Evolutionary conservation across 1,140 invertebrate species (phyloP).

Genomic region (Cyclargus thomasi): DNA sequence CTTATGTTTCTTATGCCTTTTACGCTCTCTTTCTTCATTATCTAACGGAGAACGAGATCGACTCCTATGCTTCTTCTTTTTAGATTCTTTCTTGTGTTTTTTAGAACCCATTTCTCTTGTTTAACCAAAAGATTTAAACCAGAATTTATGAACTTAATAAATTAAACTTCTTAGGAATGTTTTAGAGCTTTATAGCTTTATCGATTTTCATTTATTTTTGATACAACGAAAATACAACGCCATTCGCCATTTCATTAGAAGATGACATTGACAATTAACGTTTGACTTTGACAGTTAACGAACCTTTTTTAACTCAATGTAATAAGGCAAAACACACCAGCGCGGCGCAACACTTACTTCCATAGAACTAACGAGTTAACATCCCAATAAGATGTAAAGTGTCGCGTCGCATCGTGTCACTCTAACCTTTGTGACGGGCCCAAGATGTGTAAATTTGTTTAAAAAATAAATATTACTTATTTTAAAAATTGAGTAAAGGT

Average conservation of each 20-base stretch:
- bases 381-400: too few species aligned
- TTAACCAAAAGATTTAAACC: not conserved
- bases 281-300: too few species aligned
- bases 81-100: conserved; percentile 69
- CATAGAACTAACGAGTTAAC: too few species aligned
- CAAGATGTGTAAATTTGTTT: too few species aligned
- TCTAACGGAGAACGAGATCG: conserved; percentile 58
- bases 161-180: conserved; percentile 8
- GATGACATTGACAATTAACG: too few species aligned
- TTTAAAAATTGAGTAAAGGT: too few species aligned
- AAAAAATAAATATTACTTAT: too few species aligned
- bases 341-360: too few species aligned
- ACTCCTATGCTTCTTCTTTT: conserved; percentile 70
- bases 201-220: not conserved
- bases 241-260: not conserved
- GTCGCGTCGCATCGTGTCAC: too few species aligned
- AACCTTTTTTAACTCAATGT: too few species aligned
- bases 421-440: too few species aligned
- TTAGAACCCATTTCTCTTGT: conserved; percentile 55
- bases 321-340: too few species aligned
- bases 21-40: conserved; percentile 54
- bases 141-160: not conserved
- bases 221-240: conserved; percentile 7
- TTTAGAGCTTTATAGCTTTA: not conserved
- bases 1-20: conserved; percentile 65